Conservation (phyloP, 2,113 vertebrate species). For the Cisticola juncidis region DNA sequence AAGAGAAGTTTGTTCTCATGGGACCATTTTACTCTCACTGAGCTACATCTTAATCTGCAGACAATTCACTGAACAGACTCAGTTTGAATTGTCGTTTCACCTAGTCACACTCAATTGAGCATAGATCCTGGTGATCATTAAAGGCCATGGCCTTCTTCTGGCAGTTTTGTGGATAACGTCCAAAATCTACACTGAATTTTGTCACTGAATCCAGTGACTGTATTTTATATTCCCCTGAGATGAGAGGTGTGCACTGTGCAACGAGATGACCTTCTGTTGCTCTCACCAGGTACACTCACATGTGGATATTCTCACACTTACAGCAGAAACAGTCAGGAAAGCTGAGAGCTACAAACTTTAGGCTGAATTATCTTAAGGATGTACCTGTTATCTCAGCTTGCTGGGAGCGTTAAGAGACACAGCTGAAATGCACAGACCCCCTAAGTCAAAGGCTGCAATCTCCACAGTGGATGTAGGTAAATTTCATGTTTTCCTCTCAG, state of each 20-base stretch:
- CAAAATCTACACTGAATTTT: slow-evolving; percentile 47
- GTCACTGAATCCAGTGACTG: too few relatives aligned
- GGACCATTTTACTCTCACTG: slow-evolving; percentile 44
- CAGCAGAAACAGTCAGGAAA: slow-evolving; percentile 21
- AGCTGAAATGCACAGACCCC: background rate
- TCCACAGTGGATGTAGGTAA: background rate
- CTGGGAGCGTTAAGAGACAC: background rate
- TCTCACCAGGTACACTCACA: background rate
- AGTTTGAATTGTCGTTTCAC: slow-evolving; percentile 69
- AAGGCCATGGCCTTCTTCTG: slow-evolving; percentile 47
- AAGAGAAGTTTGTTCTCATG: slow-evolving; percentile 36
- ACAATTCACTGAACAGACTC: slow-evolving; percentile 55
- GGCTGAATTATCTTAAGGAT: background rate
- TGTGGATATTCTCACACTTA: background rate
- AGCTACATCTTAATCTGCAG: slow-evolving; percentile 72
- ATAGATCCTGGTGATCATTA: slow-evolving; percentile 67
- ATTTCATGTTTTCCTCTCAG: background rate
- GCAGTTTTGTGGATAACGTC: slow-evolving; percentile 58
- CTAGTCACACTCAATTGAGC: slow-evolving; percentile 70
- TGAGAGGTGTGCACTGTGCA: background rate
- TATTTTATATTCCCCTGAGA: slow-evolving; percentile 63
- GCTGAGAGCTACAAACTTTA: background rate
- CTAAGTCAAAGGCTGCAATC: background rate
- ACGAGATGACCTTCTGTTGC: slow-evolving; percentile 32
- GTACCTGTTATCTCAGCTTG: background rate